A percentile compares a stretch with the other conserved stretches of the same genome.
phyloP scores from a whole-genome alignment of 2,113 vertebrate genomes.

The Genyomyrus donnyi region DNA sequence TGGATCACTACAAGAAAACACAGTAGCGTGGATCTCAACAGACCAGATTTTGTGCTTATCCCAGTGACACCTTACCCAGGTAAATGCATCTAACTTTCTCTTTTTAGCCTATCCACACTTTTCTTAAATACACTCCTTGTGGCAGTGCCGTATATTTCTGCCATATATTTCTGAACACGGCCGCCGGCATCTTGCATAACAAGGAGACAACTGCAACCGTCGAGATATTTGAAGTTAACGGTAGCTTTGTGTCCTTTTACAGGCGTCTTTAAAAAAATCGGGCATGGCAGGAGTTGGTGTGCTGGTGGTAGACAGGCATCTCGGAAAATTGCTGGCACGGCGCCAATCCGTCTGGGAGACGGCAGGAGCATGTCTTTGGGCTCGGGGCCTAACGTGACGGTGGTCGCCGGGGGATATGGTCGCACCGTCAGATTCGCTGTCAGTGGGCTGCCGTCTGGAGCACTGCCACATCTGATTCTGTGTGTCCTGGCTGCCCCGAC shows the following conservation, averaged over 20 bases:
- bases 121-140: not conserved
- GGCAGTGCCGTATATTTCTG: not conserved
- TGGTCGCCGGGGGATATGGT: not conserved
- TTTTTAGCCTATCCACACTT: not conserved
- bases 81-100: not conserved
- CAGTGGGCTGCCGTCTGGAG: not conserved
- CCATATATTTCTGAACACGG: not conserved
- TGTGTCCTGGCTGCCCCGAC: not conserved
- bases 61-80: not conserved
- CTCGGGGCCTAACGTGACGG: not conserved
- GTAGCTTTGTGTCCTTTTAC: not conserved
- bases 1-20: not conserved
- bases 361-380: not conserved
- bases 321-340: not conserved
- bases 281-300: not conserved
- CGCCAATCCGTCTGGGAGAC: not conserved
- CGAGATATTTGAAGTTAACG: not conserved
- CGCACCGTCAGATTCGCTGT: not conserved
- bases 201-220: not conserved
- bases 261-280: not conserved
- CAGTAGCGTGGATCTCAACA: not conserved
- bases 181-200: not conserved
- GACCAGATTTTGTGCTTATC: not conserved
- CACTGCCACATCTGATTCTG: not conserved
- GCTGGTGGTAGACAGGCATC: not conserved